phyloP scores from a whole-genome alignment of 1,140 invertebrate species.

The Tribolium madens region DNA sequence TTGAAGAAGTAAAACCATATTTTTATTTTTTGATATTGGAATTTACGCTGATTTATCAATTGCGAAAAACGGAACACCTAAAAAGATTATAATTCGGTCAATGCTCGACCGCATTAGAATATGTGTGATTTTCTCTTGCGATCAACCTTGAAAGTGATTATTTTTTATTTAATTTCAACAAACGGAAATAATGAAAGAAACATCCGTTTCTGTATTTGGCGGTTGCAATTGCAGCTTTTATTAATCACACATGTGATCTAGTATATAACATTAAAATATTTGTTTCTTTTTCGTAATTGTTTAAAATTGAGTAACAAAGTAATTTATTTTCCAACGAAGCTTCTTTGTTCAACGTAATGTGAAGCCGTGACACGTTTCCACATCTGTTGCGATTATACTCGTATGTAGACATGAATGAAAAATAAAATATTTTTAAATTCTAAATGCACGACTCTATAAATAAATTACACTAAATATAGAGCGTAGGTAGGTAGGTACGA shows the following conservation, averaged over 20 bases:
- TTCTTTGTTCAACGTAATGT: background rate
- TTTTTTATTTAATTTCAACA: background rate
- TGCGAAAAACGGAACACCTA: background rate
- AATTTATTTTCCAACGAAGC: too few species aligned
- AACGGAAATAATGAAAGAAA: background rate
- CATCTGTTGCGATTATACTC: background rate
- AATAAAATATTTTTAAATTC: background rate
- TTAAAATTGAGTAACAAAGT: too few species aligned
- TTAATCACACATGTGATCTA: too few species aligned
- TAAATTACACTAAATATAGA: background rate
- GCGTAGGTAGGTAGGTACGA: background rate
- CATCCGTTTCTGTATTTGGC: too few species aligned
- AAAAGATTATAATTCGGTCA: constrained; percentile 18
- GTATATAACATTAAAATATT: too few species aligned
- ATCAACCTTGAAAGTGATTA: constrained; percentile 11
- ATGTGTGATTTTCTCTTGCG: background rate
- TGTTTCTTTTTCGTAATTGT: too few species aligned
- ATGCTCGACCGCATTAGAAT: background rate
- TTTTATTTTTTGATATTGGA: too few species aligned
- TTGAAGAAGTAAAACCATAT: too few species aligned
- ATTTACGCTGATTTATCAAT: too few species aligned
- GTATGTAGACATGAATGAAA: background rate
- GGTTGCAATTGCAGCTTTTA: too few species aligned
- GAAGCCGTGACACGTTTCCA: background rate
- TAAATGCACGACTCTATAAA: background rate